Evolutionary conservation across 2,113 vertebrate genomes (phyloP), one percentile per base, ranked within the genome.

Genomic region (Corvus hawaiiensis): DNA sequence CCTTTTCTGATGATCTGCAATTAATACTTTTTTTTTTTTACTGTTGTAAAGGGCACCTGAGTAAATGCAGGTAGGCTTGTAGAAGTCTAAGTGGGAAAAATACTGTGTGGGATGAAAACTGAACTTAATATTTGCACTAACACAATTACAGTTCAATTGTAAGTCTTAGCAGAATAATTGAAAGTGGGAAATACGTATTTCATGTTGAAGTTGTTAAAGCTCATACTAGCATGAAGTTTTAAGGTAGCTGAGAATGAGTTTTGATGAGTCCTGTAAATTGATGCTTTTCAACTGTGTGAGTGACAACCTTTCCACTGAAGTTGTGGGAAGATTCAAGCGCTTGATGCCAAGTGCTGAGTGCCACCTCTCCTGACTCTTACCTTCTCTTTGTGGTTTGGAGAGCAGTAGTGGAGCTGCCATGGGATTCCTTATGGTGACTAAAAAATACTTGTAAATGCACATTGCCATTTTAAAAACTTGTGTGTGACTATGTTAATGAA

Each of bases 391-490:
- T 80, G 64, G 22, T 91, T 95, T 96, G 75, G 43, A 24, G 51
- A 12, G 43, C 93, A 79, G 46, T 54, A 32, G 30, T 6, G 44
- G 32, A 64, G 59, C 37, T 95, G 37, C 63, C 30, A 0, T 19
- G 23, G 9, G 41, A 18, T 71, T 95, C 95, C 68, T 84, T 89
- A 62, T 0, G 11, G 55, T 85, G 67, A 79, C 56, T 93, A 28
- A 83, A 96, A 83, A 83, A 48, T 71, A 62, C 30, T 58, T 82
- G 33, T 85, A 84, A 88, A 92, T 91, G 41, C 63, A 82, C 35
- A 39, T 37, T 82, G 79, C 81, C 32, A 3, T 90, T 96, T 92
- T 16, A 87, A 96, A 96, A 96, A 61, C n/a, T 80, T 66, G 22
- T 54, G 80, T 95, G 51, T 87, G 89, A 62, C 66, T 83, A 0